phyloP scores from a whole-genome alignment of 2,888 invertebrate genomes.

The Frankliniella fusca region DNA sequence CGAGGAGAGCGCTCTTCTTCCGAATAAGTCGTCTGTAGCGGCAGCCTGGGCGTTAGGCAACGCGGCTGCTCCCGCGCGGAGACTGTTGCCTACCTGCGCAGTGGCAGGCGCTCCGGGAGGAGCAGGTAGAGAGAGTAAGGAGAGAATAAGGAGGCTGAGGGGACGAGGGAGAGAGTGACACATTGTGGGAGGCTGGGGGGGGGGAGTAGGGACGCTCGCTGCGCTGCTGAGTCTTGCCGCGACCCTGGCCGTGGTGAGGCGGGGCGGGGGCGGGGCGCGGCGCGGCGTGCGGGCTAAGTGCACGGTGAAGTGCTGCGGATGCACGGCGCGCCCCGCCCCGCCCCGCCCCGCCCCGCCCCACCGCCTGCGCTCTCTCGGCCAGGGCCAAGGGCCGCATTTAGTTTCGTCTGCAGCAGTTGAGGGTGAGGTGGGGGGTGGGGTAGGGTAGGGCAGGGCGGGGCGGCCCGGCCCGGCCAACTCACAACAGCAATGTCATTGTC shows the following conservation, averaged over 20 bases:
- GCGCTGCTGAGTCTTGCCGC: background rate
- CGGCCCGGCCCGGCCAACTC: background rate
- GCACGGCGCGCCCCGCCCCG: background rate
- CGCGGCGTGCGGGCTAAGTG: background rate
- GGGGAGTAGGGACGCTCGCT: background rate
- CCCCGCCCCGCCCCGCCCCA: background rate
- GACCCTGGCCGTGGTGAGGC: background rate
- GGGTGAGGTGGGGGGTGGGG: too few species aligned
- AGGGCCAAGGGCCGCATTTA: slow-evolving; percentile 10
- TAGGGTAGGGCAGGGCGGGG: background rate
- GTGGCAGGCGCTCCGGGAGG: background rate
- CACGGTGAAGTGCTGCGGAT: background rate
- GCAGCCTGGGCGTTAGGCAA: too few species aligned
- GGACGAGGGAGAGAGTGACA: background rate
- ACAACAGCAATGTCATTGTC: background rate
- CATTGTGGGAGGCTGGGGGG: background rate
- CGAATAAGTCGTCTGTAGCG: too few species aligned
- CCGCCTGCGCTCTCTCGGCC: background rate
- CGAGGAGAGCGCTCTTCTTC: too few species aligned
- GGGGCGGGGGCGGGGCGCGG: background rate
- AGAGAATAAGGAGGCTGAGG: too few species aligned
- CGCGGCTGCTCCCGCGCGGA: too few species aligned
- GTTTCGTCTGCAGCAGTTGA: background rate
- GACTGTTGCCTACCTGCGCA: background rate
- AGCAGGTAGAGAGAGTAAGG: background rate